A percentile compares a stretch with the other conserved stretches of the same genome.
Conservation (phyloP, 2,888 invertebrate genomes). For the Busseola fusca region DNA sequence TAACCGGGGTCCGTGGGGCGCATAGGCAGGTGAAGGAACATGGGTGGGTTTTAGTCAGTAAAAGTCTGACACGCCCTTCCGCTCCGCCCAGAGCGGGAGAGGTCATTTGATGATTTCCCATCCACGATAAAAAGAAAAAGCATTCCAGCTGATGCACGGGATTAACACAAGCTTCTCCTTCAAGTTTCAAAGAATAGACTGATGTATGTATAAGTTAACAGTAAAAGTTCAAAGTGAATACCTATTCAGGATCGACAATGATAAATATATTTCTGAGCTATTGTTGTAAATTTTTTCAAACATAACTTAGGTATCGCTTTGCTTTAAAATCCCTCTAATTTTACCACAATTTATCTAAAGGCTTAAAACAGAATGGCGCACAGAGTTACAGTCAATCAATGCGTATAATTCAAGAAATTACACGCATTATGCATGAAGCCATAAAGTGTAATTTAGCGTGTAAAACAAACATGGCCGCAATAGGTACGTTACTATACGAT, state of each 20-base stretch:
- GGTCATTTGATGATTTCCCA: no score
- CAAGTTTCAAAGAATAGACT: neutral
- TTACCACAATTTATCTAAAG: slow-evolving; percentile 1
- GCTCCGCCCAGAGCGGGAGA: no score
- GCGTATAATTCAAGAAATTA: slow-evolving; percentile 23
- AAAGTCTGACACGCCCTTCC: no score
- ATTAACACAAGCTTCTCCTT: no score
- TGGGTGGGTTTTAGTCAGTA: no score
- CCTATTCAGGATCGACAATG: neutral
- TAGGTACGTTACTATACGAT: neutral
- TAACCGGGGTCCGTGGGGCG: no score
- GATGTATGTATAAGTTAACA: no score
- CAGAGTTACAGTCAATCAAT: neutral
- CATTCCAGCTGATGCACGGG: no score
- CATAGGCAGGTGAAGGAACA: no score
- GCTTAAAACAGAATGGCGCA: neutral
- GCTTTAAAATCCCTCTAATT: neutral
- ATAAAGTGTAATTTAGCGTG: slow-evolving; percentile 10
- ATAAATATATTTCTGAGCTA: neutral
- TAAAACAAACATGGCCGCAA: neutral
- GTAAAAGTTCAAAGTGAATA: neutral
- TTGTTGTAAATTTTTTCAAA: neutral
- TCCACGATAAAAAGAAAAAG: no score
- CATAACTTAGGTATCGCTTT: neutral
- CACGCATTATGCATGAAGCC: neutral